These are phyloP conservation scores for fruit fly (Drosophila melanogaster) DNA, from an alignment of 1,140 invertebrate genomes.

Conservation along the genomic window DNA sequence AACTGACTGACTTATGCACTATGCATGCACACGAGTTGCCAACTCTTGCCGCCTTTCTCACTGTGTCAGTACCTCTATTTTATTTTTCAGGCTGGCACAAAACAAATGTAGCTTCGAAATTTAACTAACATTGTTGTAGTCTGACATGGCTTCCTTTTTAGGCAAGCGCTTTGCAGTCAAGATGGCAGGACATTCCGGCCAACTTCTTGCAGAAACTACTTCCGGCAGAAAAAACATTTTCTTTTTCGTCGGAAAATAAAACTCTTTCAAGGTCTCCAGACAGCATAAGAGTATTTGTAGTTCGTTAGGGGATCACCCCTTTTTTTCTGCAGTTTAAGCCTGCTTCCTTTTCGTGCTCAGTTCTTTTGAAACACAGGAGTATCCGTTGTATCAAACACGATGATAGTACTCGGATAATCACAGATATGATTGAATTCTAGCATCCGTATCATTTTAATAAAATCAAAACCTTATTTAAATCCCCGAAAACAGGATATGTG, in stretches of 20 bases:
- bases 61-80: conserved; percentile 3
- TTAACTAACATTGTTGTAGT: conserved; percentile 63
- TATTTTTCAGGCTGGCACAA: conserved; percentile 20
- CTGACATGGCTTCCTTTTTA: conserved; percentile 51
- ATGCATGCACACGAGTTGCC: conserved; percentile 72
- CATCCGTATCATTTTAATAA: no score
- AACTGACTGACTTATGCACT: conserved; percentile 75
- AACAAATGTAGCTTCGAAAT: conserved; percentile 66
- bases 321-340: background rate
- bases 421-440: no score
- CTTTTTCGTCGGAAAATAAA: no score
- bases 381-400: background rate
- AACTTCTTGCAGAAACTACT: background rate
- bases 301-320: background rate
- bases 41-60: conserved; percentile 28
- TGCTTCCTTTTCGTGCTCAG: background rate
- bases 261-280: background rate
- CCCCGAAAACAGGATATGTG: background rate
- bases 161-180: background rate
- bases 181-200: conserved; percentile 20
- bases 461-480: no score
- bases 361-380: background rate
- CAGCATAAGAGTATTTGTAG: conserved; percentile 1
- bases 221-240: conserved; percentile 10
- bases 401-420: background rate